Percentiles rank a stretch among this genome's conserved stretches.
Evolutionary conservation across 2,113 vertebrate species (phyloP).

Genomic region (Struthio camelus): DNA sequence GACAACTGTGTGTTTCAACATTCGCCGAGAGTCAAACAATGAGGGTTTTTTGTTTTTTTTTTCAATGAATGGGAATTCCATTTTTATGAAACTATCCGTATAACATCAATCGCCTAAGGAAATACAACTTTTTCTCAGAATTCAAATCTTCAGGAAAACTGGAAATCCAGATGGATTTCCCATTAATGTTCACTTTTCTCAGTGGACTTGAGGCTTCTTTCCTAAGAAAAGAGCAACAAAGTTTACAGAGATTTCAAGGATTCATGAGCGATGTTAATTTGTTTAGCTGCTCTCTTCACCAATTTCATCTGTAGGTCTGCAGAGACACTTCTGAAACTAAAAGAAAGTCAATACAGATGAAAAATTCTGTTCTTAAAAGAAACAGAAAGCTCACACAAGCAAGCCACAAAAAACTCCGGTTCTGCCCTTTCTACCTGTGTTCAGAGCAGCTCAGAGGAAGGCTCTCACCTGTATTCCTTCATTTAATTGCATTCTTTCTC

Average conservation of each 20-base stretch:
- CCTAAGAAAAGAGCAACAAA: neutral
- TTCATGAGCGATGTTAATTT: neutral
- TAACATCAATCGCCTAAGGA: neutral
- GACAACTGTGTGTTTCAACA: neutral
- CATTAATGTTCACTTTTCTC: neutral
- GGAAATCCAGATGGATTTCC: constrained; percentile 15
- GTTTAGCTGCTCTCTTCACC: neutral
- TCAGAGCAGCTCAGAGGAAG: neutral
- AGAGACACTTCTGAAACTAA: neutral
- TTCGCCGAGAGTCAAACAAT: neutral
- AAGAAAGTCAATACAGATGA: neutral
- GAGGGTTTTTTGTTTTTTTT: too few relatives aligned
- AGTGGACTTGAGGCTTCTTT: neutral
- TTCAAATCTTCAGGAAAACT: neutral
- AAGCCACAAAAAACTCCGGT: neutral
- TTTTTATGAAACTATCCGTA: neutral
- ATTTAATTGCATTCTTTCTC: neutral
- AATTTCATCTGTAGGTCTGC: neutral
- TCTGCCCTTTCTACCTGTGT: neutral
- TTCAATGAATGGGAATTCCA: neutral
- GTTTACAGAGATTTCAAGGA: neutral
- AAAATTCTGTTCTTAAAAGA: neutral
- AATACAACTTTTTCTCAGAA: neutral
- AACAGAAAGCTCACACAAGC: neutral
- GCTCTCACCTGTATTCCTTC: neutral